These are phyloP conservation scores for Furnarius figulus DNA, from an alignment of 2,113 vertebrate genomes.

Conservation along the genomic window DNA sequence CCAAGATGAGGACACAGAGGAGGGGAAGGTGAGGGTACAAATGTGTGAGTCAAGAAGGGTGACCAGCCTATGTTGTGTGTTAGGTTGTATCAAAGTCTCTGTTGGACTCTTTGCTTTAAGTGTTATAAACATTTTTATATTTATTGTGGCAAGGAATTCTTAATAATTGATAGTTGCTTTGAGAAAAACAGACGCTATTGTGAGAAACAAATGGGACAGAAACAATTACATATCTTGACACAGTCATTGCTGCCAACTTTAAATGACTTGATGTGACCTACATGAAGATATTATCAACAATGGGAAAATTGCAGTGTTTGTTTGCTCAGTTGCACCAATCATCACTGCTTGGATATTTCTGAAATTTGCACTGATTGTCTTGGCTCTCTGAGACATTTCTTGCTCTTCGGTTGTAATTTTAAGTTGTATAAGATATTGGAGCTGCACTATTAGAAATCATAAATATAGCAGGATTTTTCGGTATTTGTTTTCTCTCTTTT, in stretches of 20 bases:
- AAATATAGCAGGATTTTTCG: neutral
- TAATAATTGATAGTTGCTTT: neutral
- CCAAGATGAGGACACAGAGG: neutral
- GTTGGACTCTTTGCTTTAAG: neutral
- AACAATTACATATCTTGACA: neutral
- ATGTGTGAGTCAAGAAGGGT: neutral
- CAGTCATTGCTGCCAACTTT: neutral
- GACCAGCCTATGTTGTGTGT: neutral
- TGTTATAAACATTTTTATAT: neutral
- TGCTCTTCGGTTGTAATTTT: neutral
- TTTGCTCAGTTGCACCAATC: neutral
- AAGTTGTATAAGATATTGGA: neutral
- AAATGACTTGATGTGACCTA: neutral
- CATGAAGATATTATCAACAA: neutral
- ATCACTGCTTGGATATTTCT: neutral
- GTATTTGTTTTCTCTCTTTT: neutral
- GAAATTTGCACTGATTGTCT: neutral
- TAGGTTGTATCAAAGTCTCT: neutral
- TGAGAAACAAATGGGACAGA: neutral
- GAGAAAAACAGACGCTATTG: neutral
- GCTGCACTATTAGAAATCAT: neutral
- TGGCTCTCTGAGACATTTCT: neutral
- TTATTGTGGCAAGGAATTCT: neutral
- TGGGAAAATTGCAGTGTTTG: neutral
- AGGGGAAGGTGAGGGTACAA: neutral